These are phyloP conservation scores for Polymixis flavicincta DNA, from an alignment of 2,888 invertebrate species.

Conservation along the genomic window DNA sequence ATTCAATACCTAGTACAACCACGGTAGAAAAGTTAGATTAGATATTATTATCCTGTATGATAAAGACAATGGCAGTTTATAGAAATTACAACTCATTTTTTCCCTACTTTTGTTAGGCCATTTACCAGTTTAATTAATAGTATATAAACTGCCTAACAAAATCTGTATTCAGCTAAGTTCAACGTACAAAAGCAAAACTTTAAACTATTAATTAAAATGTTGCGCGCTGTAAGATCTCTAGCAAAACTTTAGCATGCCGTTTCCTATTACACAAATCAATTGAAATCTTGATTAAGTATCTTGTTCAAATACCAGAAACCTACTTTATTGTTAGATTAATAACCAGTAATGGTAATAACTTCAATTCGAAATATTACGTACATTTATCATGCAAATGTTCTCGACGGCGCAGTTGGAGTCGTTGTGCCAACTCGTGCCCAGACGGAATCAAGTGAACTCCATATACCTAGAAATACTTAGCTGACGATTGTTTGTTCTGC, in stretches of 20 bases:
- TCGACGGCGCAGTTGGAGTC: constrained; percentile 46
- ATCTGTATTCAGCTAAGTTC: constrained; percentile 22
- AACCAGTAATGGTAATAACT: constrained; percentile 58
- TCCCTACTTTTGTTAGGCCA: neutral
- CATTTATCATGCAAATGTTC: constrained; percentile 65
- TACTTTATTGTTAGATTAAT: constrained; percentile 54
- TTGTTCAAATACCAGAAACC: constrained; percentile 54
- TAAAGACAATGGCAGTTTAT: neutral
- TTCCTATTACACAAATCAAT: constrained; percentile 48
- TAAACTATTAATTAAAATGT: constrained; percentile 51
- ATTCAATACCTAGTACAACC: neutral
- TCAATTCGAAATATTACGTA: constrained; percentile 55
- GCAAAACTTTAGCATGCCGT: constrained; percentile 35
- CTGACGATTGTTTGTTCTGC: constrained; percentile 52
- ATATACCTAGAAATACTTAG: constrained; percentile 51
- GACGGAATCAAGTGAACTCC: constrained; percentile 51
- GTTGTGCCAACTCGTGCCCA: constrained; percentile 50
- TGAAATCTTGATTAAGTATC: constrained; percentile 42
- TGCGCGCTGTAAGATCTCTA: constrained; percentile 24
- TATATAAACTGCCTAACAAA: constrained; percentile 19
- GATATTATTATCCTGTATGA: constrained; percentile 1
- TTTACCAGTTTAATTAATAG: neutral
- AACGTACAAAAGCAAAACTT: constrained; percentile 40
- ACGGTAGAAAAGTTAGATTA: constrained; percentile 15
- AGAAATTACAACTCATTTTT: constrained; percentile 22